Evolutionary conservation across 1,140 invertebrate species (phyloP).

Genomic region (Panagrolaimus sp.): DNA sequence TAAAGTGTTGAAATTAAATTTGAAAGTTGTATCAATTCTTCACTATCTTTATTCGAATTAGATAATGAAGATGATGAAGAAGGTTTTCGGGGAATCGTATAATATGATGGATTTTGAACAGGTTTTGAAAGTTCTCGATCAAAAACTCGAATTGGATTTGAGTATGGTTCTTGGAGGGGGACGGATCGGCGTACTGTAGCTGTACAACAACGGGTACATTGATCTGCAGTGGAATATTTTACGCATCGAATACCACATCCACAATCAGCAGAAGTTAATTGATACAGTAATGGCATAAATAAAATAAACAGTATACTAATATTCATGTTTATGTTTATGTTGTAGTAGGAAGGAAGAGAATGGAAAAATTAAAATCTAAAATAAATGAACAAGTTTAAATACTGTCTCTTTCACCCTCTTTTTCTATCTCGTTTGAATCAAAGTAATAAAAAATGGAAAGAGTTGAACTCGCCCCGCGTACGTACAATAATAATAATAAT

Average conservation of each 20-base stretch:
- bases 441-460: too few species aligned
- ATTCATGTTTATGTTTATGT: too few species aligned
- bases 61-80: not conserved
- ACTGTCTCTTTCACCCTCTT: too few species aligned
- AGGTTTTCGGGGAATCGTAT: not conserved
- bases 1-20: not conserved
- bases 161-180: not conserved
- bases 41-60: not conserved
- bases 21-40: slow-evolving; percentile 3
- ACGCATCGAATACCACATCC: slow-evolving; percentile 36
- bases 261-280: slow-evolving; percentile 29
- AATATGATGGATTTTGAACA: not conserved
- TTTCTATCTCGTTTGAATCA: too few species aligned
- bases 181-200: slow-evolving; percentile 37
- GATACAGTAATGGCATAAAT: slow-evolving; percentile 11
- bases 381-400: too few species aligned
- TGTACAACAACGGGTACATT: slow-evolving; percentile 40
- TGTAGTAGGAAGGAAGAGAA: too few species aligned
- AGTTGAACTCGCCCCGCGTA: too few species aligned
- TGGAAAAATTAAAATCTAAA: too few species aligned
- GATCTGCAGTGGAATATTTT: slow-evolving; percentile 26
- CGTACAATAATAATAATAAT: too few species aligned
- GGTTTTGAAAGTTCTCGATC: not conserved
- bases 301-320: not conserved
- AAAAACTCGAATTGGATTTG: too few species aligned